Percentiles rank a stretch among this genome's conserved stretches.
These are phyloP conservation scores for Saccopteryx bilineata DNA, from an alignment of 2,113 vertebrate genomes.

Conservation along the genomic window DNA sequence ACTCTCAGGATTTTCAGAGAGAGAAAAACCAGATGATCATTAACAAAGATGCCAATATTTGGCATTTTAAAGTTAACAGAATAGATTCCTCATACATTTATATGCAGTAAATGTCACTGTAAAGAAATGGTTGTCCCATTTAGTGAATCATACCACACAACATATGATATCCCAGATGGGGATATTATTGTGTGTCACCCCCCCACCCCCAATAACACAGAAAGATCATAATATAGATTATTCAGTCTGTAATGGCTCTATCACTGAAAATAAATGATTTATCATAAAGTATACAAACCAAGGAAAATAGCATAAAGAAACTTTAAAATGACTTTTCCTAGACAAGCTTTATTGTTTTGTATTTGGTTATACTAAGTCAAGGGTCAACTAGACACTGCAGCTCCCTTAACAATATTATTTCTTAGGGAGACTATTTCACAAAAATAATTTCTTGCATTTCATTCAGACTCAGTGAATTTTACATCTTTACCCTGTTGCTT, in stretches of 20 bases:
- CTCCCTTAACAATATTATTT: slow-evolving; percentile 19
- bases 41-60: slow-evolving; percentile 54
- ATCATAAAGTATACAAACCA: neutral
- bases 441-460: slow-evolving; percentile 1
- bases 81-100: slow-evolving; percentile 50
- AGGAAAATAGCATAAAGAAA: slow-evolving; percentile 64
- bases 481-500: neutral
- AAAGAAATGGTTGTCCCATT: neutral
- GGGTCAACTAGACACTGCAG: neutral
- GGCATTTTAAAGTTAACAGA: slow-evolving; percentile 29
- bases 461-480: neutral
- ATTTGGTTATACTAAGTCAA: slow-evolving; percentile 11
- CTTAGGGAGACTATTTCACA: neutral
- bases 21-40: slow-evolving; percentile 46
- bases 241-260: neutral
- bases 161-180: neutral
- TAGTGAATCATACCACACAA: neutral
- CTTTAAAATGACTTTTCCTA: slow-evolving; percentile 54
- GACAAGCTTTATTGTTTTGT: slow-evolving; percentile 18
- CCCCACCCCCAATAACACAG: neutral
- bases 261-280: slow-evolving; percentile 56
- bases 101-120: neutral
- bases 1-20: slow-evolving; percentile 13
- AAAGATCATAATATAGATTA: neutral
- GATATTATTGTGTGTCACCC: neutral